Evolutionary conservation across 2,113 vertebrate species (phyloP).

Genomic region (Pipra filicauda): DNA sequence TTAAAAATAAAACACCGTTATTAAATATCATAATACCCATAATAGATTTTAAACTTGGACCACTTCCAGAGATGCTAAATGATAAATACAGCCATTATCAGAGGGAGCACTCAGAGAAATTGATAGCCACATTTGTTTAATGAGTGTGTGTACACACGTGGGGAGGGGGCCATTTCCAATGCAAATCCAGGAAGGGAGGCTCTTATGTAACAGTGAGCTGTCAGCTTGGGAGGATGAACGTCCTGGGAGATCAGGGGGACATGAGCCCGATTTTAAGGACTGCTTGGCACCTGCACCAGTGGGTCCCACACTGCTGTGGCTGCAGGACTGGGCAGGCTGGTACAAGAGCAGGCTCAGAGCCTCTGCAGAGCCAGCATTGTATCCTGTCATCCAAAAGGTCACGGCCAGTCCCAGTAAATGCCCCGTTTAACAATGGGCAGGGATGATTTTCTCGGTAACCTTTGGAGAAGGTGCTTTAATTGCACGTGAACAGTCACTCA

Average conservation of each 20-base stretch:
- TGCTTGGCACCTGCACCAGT: rapidly evolving
- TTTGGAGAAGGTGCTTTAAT: neutral
- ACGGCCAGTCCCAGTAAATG: neutral
- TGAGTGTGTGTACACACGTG: neutral
- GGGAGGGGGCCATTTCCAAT: rapidly evolving
- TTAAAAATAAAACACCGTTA: constrained; percentile 59
- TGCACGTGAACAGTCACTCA: neutral
- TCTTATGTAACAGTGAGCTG: rapidly evolving
- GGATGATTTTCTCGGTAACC: neutral
- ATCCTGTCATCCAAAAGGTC: neutral
- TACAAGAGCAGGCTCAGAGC: rapidly evolving
- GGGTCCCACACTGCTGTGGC: rapidly evolving
- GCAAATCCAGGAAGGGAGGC: rapidly evolving
- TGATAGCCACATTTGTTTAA: constrained; percentile 39
- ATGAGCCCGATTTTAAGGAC: rapidly evolving
- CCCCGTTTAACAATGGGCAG: neutral
- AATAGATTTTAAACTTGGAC: constrained; percentile 51
- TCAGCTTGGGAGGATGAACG: rapidly evolving
- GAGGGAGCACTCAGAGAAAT: constrained; percentile 38
- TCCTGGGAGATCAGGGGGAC: rapidly evolving
- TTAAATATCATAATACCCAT: constrained; percentile 56
- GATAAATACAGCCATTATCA: constrained; percentile 62
- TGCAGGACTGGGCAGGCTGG: neutral
- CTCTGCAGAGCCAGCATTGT: neutral
- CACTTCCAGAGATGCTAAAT: constrained; percentile 56